These are phyloP conservation scores for Erebia ligea DNA, from an alignment of 2,888 invertebrate species.

Conservation along the genomic window DNA sequence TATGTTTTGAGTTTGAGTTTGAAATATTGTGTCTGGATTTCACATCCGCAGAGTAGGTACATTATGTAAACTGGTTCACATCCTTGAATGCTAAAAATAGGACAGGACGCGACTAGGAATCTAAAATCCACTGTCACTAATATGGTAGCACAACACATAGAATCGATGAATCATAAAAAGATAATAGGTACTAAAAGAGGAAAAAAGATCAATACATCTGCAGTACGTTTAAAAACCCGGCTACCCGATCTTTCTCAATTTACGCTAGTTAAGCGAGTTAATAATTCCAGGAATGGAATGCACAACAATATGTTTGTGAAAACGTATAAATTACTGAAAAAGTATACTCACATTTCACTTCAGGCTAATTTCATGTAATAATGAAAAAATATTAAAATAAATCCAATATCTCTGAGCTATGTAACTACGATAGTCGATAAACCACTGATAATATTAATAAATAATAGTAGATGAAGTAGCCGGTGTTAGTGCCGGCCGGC, in stretches of 20 bases:
- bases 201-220: neutral
- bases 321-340: neutral
- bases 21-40: neutral
- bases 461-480: neutral
- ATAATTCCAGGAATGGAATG: neutral
- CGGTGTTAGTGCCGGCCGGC: slow-evolving; percentile 7
- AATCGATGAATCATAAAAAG: neutral
- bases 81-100: slow-evolving; percentile 11
- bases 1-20: too few relatives aligned
- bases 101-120: neutral
- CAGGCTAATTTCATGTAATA: neutral
- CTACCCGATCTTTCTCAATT: neutral
- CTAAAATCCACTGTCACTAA: neutral
- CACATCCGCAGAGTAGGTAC: too few relatives aligned
- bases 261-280: neutral
- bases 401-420: neutral
- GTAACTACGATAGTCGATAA: neutral
- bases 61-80: neutral
- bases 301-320: neutral
- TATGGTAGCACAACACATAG: neutral
- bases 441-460: neutral
- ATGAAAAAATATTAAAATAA: neutral
- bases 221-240: neutral
- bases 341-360: neutral
- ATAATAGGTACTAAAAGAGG: neutral